Evolutionary conservation across 1,140 invertebrate species (phyloP).

Genomic region (Psilanteris sp.): DNA sequence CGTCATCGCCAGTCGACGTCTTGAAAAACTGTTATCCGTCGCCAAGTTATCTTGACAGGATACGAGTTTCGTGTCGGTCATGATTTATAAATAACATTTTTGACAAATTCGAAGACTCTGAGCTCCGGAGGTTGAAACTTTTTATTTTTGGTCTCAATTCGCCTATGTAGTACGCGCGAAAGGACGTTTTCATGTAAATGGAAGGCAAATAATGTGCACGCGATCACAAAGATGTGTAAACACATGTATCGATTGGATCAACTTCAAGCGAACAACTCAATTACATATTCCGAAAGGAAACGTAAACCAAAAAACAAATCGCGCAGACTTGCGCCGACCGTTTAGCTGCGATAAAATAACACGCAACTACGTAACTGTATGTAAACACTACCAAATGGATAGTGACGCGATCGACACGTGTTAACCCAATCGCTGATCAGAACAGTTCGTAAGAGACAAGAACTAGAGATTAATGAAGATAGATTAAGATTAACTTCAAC

Average conservation of each 20-base stretch:
- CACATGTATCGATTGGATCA: constrained; percentile 27
- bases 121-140: not conserved
- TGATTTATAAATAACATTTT: constrained; percentile 47
- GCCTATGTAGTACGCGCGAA: too few relatives aligned
- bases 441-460: not conserved
- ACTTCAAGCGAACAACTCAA: constrained; percentile 14
- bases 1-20: constrained; percentile 56
- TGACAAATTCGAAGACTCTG: constrained; percentile 20
- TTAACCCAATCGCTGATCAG: constrained; percentile 2
- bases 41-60: constrained; percentile 11
- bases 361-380: constrained; percentile 5
- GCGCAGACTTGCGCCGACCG: not conserved
- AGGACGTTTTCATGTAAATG: constrained; percentile 21
- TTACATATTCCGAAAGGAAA: constrained; percentile 34
- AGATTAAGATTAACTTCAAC: constrained; percentile 2
- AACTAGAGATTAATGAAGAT: not conserved
- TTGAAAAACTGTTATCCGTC: constrained; percentile 41
- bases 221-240: constrained; percentile 32
- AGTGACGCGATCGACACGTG: constrained; percentile 11
- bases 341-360: constrained; percentile 25
- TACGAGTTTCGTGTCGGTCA: constrained; percentile 1
- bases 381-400: constrained; percentile 19
- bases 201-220: constrained; percentile 29
- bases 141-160: too few relatives aligned
- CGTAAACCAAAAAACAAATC: constrained; percentile 15